These are phyloP conservation scores for Carollia perspicillata DNA, from an alignment of 2,113 vertebrate species.

Conservation along the genomic window DNA sequence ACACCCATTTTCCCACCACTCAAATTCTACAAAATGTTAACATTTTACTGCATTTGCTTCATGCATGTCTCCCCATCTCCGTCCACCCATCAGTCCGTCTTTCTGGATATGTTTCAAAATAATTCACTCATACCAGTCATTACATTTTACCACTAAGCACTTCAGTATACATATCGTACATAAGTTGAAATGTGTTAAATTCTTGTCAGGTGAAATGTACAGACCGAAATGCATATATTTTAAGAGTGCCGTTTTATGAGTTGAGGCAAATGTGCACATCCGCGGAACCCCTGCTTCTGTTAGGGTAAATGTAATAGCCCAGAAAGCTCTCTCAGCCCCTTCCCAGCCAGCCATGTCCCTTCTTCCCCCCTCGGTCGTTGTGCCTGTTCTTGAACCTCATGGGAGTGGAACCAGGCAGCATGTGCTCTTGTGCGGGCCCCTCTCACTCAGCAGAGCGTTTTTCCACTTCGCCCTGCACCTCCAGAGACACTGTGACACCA, in stretches of 20 bases:
- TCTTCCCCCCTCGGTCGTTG: background rate
- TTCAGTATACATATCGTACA: background rate
- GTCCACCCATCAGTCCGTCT: background rate
- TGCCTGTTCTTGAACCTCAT: background rate
- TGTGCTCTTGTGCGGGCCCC: background rate
- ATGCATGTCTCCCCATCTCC: background rate
- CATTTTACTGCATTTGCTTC: background rate
- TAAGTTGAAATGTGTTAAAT: background rate
- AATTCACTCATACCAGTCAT: accelerated
- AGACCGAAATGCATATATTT: background rate
- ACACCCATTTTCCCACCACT: too few relatives aligned
- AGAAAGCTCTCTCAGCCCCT: background rate
- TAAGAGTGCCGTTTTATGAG: background rate
- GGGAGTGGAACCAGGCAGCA: background rate
- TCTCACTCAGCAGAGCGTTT: background rate
- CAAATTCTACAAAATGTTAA: too few relatives aligned
- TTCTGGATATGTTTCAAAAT: background rate
- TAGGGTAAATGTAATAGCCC: background rate
- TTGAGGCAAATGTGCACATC: background rate
- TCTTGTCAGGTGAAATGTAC: background rate
- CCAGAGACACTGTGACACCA: background rate
- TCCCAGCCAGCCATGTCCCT: background rate
- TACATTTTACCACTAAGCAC: background rate
- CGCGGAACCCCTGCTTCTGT: background rate
- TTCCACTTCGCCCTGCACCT: background rate